Percentiles rank a stretch among this genome's conserved stretches.
These are phyloP conservation scores for Nemotelus pantherinus DNA, from an alignment of 2,888 invertebrate genomes.

Conservation along the genomic window DNA sequence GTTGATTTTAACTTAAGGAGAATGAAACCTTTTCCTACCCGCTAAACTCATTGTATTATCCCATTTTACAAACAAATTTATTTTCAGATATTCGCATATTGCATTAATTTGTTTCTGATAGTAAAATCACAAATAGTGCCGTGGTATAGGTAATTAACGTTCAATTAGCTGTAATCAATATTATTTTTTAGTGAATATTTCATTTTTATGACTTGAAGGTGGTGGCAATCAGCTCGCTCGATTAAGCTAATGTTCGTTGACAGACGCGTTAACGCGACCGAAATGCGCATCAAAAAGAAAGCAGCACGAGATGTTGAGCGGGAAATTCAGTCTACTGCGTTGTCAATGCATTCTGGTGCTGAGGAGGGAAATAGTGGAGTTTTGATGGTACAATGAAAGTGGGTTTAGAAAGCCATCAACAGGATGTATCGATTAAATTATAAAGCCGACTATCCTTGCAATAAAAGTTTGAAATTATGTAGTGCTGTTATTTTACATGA, in stretches of 20 bases:
- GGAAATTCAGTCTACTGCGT: conserved; percentile 20
- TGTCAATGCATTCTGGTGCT: neutral
- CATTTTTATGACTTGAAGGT: conserved; percentile 19
- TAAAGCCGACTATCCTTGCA: no score
- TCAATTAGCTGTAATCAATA: neutral
- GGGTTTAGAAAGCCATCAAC: neutral
- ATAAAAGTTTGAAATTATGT: no score
- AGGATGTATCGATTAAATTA: no score
- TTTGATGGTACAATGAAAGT: conserved; percentile 22
- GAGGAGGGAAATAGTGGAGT: conserved; percentile 20
- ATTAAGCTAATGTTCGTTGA: conserved; percentile 31
- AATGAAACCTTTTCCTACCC: no score
- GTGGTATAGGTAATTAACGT: conserved; percentile 38
- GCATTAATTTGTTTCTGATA: conserved; percentile 44
- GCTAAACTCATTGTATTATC: neutral
- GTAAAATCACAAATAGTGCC: conserved; percentile 46
- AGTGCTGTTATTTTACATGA: no score
- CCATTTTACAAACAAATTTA: conserved; percentile 5
- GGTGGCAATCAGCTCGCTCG: conserved; percentile 38
- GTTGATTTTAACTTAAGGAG: no score
- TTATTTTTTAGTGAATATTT: neutral
- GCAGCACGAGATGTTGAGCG: conserved; percentile 17
- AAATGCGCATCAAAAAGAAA: neutral
- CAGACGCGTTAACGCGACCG: neutral
- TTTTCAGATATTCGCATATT: conserved; percentile 44